Percentiles rank a stretch among this genome's conserved stretches.
phyloP scores from a whole-genome alignment of 2,888 invertebrate genomes.

The Mythimna ferrago region DNA sequence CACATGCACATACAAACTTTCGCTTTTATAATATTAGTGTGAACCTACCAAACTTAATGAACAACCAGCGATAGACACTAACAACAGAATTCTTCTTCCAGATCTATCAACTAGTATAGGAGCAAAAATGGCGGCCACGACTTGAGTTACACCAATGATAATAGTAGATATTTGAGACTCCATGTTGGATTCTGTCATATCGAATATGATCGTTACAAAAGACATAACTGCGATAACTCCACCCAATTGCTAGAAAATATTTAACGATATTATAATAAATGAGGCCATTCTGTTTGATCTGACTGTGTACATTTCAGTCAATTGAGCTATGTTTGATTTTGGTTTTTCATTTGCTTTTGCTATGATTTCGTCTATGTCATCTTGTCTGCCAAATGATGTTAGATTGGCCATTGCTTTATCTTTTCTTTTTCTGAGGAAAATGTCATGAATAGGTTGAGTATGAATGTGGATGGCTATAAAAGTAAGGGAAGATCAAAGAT shows the following conservation, averaged over 20 bases:
- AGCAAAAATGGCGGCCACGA: slow-evolving; percentile 68
- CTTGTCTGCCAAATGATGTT: slow-evolving; percentile 33
- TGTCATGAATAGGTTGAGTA: too few relatives aligned
- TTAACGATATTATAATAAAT: slow-evolving; percentile 67
- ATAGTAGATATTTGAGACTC: slow-evolving; percentile 74
- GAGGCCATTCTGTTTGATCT: slow-evolving; percentile 73
- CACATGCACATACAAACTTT: too few relatives aligned
- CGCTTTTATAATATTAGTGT: too few relatives aligned
- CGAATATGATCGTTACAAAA: slow-evolving; percentile 74
- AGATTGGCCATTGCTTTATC: slow-evolving; percentile 26
- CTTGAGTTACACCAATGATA: slow-evolving; percentile 72
- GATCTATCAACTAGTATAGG: slow-evolving; percentile 74
- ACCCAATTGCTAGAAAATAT: slow-evolving; percentile 72
- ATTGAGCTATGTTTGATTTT: slow-evolving; percentile 52
- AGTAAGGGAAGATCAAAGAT: too few relatives aligned
- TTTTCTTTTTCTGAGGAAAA: too few relatives aligned
- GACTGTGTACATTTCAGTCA: slow-evolving; percentile 70
- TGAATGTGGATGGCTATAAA: too few relatives aligned
- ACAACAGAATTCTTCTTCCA: slow-evolving; percentile 68
- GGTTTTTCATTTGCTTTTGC: slow-evolving; percentile 36
- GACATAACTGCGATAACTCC: slow-evolving; percentile 71
- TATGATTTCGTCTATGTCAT: slow-evolving; percentile 33
- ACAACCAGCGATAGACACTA: slow-evolving; percentile 70
- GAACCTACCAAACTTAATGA: slow-evolving; percentile 74
- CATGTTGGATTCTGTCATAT: slow-evolving; percentile 71